Evolutionary conservation across 2,113 vertebrate genomes (phyloP), one percentile per base, ranked within the genome.

Genomic region (Onychostruthus taczanowskii): DNA sequence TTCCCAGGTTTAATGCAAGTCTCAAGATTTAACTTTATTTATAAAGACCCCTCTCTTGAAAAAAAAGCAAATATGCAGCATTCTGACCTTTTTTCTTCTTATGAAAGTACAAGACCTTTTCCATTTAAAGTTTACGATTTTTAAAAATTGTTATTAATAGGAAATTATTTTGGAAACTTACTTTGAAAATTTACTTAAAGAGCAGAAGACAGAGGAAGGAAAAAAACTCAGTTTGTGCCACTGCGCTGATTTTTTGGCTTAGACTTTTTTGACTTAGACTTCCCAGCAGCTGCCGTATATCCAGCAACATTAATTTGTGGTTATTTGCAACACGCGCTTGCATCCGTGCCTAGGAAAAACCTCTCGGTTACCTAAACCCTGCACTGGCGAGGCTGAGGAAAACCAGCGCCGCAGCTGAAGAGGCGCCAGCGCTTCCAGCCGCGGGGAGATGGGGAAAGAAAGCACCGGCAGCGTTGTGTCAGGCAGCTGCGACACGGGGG

Each of bases 381-480:
- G 55, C 3, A 16, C 4, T 61, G 56, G 37, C 0, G 0, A 44
- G 39, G 18, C 8, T 43, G 50, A 82, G 20, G 31, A 18, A 35
- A 76, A 72, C 9, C 55, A 13, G 43, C 5, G 33, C 8, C 49
- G 3, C 26, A 6, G 27, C 16, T 20, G 37, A 26, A 33, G 41
- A 35, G 8, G 8, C 23, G 13, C 12, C 74, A 6, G 27, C 0
- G 2, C 68, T 30, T 41, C 2, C 21, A 67, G 52, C 47, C 3
- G 1, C 3, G 2, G 28, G 0, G 13, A 46, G 58, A 44, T 3
- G 30, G 8, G 1, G 43, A 22, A 30, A 30, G 43, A 22, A 30
- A 30, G 58, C 8, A 19, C 15, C 20, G 3, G 0, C 16, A 0
- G 18, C 0, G 11, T 1, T 5, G 17, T 9, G 4, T 24, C 61